phyloP scores from a whole-genome alignment of 2,888 invertebrate genomes.

The Stenolophus ochropezus region DNA sequence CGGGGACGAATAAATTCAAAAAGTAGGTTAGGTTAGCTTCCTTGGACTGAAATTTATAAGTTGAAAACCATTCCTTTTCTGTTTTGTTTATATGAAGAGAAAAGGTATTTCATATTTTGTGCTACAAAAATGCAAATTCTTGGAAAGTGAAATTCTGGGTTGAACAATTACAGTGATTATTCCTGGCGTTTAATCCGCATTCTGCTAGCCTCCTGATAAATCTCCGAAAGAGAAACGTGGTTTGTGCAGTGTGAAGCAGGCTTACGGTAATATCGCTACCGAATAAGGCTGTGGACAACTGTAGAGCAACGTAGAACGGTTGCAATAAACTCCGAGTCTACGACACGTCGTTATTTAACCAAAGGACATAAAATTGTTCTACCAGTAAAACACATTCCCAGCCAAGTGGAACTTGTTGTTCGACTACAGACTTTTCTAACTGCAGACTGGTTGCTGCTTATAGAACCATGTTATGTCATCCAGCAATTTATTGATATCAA shows the following conservation, averaged over 20 bases:
- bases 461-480: slow-evolving; percentile 19
- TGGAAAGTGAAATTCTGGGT: too few relatives aligned
- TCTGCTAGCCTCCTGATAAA: too few relatives aligned
- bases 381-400: slow-evolving; percentile 53
- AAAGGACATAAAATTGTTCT: slow-evolving; percentile 53
- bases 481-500: neutral
- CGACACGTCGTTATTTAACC: slow-evolving; percentile 53
- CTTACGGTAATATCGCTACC: slow-evolving; percentile 36
- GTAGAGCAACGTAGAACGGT: neutral
- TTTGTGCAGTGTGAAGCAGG: neutral
- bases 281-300: slow-evolving; percentile 40
- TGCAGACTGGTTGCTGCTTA: neutral
- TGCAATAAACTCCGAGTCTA: slow-evolving; percentile 41
- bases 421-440: neutral
- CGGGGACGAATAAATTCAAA: too few relatives aligned
- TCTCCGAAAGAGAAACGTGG: neutral
- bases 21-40: too few relatives aligned
- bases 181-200: too few relatives aligned
- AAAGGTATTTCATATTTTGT: too few relatives aligned
- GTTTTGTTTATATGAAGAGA: too few relatives aligned
- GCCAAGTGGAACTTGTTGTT: slow-evolving; percentile 24
- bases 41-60: too few relatives aligned
- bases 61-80: too few relatives aligned
- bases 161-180: too few relatives aligned
- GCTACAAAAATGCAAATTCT: too few relatives aligned